These are phyloP conservation scores for Schlechtendalia chinensis DNA, from an alignment of 1,140 invertebrate species.

Conservation along the genomic window DNA sequence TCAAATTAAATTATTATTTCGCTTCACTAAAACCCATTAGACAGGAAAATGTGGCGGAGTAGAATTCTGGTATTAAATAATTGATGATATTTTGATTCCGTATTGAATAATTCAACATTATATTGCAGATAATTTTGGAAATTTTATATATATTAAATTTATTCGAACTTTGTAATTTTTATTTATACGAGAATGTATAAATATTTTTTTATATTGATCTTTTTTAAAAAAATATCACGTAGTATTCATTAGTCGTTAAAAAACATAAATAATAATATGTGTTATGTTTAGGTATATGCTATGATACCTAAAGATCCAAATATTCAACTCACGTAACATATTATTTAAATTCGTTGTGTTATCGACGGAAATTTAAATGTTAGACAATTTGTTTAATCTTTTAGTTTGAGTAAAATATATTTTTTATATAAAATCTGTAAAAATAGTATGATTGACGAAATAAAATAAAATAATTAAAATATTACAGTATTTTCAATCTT, in stretches of 20 bases:
- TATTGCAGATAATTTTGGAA: too few relatives aligned
- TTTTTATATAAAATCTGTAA: neutral
- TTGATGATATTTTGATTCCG: too few relatives aligned
- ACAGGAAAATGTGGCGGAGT: neutral
- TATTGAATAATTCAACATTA: too few relatives aligned
- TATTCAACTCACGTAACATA: constrained; percentile 23
- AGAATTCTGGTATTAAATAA: neutral
- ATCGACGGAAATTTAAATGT: neutral
- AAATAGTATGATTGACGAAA: neutral
- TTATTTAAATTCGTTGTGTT: constrained; percentile 10
- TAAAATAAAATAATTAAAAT: neutral
- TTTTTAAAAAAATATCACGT: too few relatives aligned
- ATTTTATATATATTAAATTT: too few relatives aligned
- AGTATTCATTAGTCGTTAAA: too few relatives aligned
- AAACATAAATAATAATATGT: constrained; percentile 7
- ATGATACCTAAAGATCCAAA: neutral
- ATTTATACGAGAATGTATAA: too few relatives aligned
- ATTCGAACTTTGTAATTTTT: too few relatives aligned
- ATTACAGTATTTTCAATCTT: too few relatives aligned
- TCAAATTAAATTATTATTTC: constrained; percentile 8
- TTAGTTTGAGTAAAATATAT: neutral
- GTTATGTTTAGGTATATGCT: neutral
- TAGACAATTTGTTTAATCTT: constrained; percentile 7
- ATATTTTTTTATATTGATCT: too few relatives aligned
- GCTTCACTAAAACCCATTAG: neutral